Evolutionary conservation across 1,140 invertebrate genomes (phyloP), one percentile per base, ranked within the genome.

Genomic region (Panagrolaimus sp.): DNA sequence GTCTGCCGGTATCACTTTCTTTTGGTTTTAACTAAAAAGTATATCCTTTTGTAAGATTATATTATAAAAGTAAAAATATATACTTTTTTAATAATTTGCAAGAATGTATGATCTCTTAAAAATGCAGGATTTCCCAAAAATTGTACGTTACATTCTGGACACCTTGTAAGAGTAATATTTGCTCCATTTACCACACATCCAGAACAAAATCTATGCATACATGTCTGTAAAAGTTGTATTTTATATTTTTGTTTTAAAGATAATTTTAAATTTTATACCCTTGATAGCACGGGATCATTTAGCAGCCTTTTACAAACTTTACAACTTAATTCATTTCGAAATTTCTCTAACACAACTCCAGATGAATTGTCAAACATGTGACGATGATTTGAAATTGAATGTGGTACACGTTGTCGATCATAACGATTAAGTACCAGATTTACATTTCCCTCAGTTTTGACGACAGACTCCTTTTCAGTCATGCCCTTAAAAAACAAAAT

Each of bases 121-220:
- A 58, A 58, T 58, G 12, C 14, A 1, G 21, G 15, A 8, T 58
- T 28, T 58, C 52, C 52, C 12, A 7, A 26, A 21, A 58, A 58
- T n/a, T 17, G 8, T 26, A 28, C 52, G 4, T 58, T n/a, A 58
- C 52, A 58, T 28, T 26, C 52, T 21, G 52, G 52, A 21, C 52
- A 58, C 5, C 21, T 58, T 12, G 21, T n/a, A 58, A 17, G 21
- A 15, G 26, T 58, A 26, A 58, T 12, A 26, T 58, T 58, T 58
- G 21, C 52, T 26, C 28, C 28, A 26, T 58, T 21, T 26, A 58
- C 28, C 4, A 58, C 52, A n/a, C 52, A 58, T 10, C 21, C 2
- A 10, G 12, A n/a, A 58, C 52, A 58, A 58, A 58, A 58, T 58
- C 52, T 58, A 4, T 58, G 52, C 52, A 21, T 58, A 28, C 52